Conservation (phyloP, 2,888 invertebrate species). For the Cremastinae sp. region DNA sequence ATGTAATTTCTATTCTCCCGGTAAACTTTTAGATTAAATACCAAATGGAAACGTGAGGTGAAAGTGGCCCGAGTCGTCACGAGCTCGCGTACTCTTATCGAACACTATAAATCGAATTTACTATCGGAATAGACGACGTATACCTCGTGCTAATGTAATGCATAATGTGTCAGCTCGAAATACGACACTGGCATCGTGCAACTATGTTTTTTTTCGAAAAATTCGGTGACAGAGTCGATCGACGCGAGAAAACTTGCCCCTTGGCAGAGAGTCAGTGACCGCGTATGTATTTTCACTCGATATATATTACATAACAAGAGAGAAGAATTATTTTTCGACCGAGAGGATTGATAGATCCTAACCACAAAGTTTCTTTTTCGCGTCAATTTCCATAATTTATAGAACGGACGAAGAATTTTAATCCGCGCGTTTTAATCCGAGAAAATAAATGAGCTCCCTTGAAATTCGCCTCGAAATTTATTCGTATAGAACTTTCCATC, state of each 20-base stretch:
- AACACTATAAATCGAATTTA: constrained; percentile 38
- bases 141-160: constrained; percentile 23
- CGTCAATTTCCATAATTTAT: constrained; percentile 26
- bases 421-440: constrained; percentile 11
- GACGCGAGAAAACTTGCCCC: too few species aligned
- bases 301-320: too few species aligned
- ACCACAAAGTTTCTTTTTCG: constrained; percentile 1
- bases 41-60: constrained; percentile 40
- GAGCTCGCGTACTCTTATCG: constrained; percentile 42
- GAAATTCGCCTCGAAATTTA: neutral
- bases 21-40: constrained; percentile 11
- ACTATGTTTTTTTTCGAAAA: neutral
- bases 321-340: neutral
- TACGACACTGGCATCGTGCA: constrained; percentile 10
- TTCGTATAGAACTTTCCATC: too few species aligned
- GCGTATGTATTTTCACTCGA: too few species aligned
- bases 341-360: constrained; percentile 10
- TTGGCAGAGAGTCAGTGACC: too few species aligned
- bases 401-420: constrained; percentile 4
- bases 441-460: constrained; percentile 9
- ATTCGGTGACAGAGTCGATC: too few species aligned
- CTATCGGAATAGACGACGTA: constrained; percentile 38
- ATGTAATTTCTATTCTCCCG: neutral
- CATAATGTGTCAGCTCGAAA: constrained; percentile 39
- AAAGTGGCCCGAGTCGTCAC: constrained; percentile 42